Percentiles rank a stretch among this genome's conserved stretches.
Conservation (phyloP, 30 jellyfish, hydroid and myxozoan genomes). For the Chironex yamaguchii region DNA sequence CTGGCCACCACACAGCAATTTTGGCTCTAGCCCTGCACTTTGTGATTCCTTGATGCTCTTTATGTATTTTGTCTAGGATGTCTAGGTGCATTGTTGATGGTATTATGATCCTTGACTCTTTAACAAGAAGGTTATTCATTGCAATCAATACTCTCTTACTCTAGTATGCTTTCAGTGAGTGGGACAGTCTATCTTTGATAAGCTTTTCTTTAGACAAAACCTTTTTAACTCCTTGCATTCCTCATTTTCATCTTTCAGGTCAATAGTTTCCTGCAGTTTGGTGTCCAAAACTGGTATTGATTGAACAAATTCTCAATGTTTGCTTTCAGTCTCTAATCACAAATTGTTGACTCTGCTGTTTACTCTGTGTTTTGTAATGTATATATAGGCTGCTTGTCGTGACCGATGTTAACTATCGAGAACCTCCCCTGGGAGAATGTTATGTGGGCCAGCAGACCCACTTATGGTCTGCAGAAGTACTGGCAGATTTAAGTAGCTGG, state of each 20-base stretch:
- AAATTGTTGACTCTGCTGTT: background rate
- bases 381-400: too few relatives aligned
- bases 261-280: too few relatives aligned
- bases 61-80: conserved; percentile 40
- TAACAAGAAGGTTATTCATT: conserved; percentile 6
- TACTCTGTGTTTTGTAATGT: background rate
- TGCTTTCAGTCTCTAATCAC: conserved; percentile 7
- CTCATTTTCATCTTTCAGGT: conserved; percentile 51
- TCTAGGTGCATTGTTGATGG: conserved; percentile 42
- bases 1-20: conserved; percentile 66
- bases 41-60: conserved; percentile 68
- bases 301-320: too few relatives aligned
- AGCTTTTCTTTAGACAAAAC: conserved; percentile 56
- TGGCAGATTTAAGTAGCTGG: too few relatives aligned
- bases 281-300: conserved; percentile 45
- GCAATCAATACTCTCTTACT: conserved; percentile 25
- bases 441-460: too few relatives aligned
- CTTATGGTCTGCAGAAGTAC: too few relatives aligned
- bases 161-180: conserved; percentile 48
- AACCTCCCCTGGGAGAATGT: too few relatives aligned
- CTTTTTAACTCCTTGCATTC: conserved; percentile 18
- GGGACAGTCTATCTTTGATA: conserved; percentile 3
- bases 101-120: conserved; percentile 24
- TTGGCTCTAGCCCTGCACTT: conserved; percentile 52
- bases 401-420: too few relatives aligned